These are phyloP conservation scores for Anoplolepis gracilipes DNA, from an alignment of 1,140 invertebrate genomes.

Conservation along the genomic window DNA sequence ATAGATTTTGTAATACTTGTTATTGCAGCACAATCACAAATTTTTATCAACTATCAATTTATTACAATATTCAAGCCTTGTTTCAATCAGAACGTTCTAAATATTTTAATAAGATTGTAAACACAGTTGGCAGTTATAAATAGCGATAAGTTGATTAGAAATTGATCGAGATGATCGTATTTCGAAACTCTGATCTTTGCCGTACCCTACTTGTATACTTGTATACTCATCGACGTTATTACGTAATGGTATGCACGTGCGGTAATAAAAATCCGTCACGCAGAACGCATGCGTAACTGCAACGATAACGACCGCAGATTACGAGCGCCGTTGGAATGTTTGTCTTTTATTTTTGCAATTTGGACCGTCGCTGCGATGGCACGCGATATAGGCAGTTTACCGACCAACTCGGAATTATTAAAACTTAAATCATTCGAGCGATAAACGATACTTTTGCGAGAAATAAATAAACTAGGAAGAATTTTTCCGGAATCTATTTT, in stretches of 20 bases:
- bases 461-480: background rate
- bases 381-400: background rate
- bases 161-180: background rate
- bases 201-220: background rate
- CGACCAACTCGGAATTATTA: background rate
- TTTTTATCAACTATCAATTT: constrained; percentile 11
- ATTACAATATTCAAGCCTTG: background rate
- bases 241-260: constrained; percentile 44
- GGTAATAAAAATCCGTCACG: constrained; percentile 64
- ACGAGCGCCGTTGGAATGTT: constrained; percentile 37
- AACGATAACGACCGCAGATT: constrained; percentile 61
- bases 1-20: background rate
- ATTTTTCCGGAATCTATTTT: constrained; percentile 12
- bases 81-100: background rate
- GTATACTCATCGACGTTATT: constrained; percentile 24
- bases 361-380: background rate
- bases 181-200: background rate
- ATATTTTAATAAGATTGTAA: background rate
- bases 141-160: constrained; percentile 5
- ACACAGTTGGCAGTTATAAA: background rate
- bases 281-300: constrained; percentile 54
- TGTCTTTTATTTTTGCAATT: constrained; percentile 52
- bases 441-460: background rate
- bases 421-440: constrained; percentile 10
- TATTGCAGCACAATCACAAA: too few relatives aligned